Evolutionary conservation across 2,113 vertebrate genomes (phyloP).

Genomic region (Saguinus midas): DNA sequence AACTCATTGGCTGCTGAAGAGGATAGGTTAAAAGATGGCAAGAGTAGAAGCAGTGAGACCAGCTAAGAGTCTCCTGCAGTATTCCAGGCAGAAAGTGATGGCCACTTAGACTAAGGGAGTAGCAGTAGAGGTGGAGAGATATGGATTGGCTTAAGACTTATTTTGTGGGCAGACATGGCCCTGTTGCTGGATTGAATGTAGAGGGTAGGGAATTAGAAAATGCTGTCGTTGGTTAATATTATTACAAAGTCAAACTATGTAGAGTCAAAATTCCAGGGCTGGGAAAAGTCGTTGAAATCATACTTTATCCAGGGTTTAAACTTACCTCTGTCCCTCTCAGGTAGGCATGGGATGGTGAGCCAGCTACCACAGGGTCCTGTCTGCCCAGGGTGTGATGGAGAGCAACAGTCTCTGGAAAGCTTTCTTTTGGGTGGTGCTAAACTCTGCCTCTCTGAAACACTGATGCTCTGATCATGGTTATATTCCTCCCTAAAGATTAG

Average conservation of each 20-base stretch:
- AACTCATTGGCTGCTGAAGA: background rate
- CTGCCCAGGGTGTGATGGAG: rapidly evolving
- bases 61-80: background rate
- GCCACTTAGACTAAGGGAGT: background rate
- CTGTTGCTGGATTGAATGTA: background rate
- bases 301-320: background rate
- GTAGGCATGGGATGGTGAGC: background rate
- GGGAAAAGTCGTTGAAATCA: background rate
- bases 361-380: background rate
- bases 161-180: background rate
- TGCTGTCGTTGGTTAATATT: background rate
- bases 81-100: background rate
- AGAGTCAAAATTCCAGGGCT: background rate
- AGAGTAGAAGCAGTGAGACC: background rate
- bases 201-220: background rate
- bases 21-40: background rate
- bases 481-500: background rate
- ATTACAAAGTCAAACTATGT: background rate
- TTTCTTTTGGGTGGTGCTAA: background rate
- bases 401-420: too few relatives aligned
- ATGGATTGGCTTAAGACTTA: background rate
- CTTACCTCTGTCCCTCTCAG: background rate
- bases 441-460: background rate
- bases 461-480: background rate
- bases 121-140: background rate